Base-by-base conservation (phyloP, 1,140 invertebrate genomes). In the Leptinotarsa undecemlineata region DNA sequence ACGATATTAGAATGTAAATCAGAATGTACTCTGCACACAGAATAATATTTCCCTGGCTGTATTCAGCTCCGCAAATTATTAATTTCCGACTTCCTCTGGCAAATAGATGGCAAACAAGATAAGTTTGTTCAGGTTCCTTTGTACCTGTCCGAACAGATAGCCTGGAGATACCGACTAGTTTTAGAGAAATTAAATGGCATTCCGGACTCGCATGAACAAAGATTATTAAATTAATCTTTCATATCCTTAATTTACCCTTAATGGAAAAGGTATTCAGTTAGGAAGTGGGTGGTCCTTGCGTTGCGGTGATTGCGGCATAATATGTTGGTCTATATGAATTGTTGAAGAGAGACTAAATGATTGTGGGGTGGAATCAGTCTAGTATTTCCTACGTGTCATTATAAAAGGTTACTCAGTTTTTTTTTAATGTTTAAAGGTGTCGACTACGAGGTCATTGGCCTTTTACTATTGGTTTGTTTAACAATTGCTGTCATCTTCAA, bases 91-190 rank as follows among this genome's bases (percentile, higher is more conserved):
- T 33, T 74, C 66, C 68, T 63, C 63, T 42, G 61, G 60, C 62
- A 71, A 71, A 74, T 74, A 74, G 73, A 74, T 74, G 47, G 73
- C 47, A 48, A 64, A 74, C 67, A 61, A 71, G 73, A 74, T 74
- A 74, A 70, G 73, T 74, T 74, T 74, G 61, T 74, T 74, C 68
- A 15, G 47, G 33, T 61, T 74, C 68, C 73, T 74, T 71, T 71
- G 57, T 75, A 68, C 68, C 48, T 57, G 64, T 67, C 64, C 57
- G 48, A 51, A 26, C 51, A 48, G 47, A 73, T 73, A 64, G 72
- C 64, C 71, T 20, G 62, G 33, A 48, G 71, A 62, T 73, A 72
- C 33, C 42, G 17, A 21, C 51, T 62, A 42, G 6, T 66, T 51
- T 23, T 57, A 19, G n/a, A 19, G 17, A 57, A 17, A 57, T 57